Conservation (phyloP, 2,888 invertebrate genomes). For the Galeruca laticollis region DNA sequence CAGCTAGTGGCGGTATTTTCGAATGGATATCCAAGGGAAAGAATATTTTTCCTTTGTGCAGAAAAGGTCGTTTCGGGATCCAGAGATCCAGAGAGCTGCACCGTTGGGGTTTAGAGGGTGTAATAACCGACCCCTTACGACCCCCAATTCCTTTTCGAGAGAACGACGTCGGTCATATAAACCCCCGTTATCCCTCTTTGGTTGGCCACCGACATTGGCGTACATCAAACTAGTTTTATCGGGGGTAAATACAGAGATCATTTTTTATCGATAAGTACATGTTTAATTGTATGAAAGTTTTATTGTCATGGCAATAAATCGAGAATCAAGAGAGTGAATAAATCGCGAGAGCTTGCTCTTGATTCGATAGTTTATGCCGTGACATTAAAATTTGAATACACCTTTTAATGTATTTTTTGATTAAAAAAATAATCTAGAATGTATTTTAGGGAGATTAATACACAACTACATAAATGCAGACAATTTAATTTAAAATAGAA, state of each 20-base stretch:
- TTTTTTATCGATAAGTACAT: too few relatives aligned
- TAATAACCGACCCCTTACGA: slow-evolving; percentile 11
- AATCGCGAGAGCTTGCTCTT: too few relatives aligned
- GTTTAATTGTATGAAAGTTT: too few relatives aligned
- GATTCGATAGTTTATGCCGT: too few relatives aligned
- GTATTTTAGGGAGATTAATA: too few relatives aligned
- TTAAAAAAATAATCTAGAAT: too few relatives aligned
- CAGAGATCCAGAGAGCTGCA: slow-evolving; percentile 36
- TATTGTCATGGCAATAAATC: too few relatives aligned
- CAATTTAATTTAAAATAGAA: too few relatives aligned
- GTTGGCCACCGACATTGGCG: slow-evolving; percentile 10
- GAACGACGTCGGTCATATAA: slow-evolving; percentile 31
- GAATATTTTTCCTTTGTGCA: slow-evolving; percentile 58
- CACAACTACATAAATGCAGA: too few relatives aligned
- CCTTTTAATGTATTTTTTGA: too few relatives aligned
- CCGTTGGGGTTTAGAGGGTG: slow-evolving; percentile 36
- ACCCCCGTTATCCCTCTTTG: slow-evolving; percentile 17
- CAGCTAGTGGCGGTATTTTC: slow-evolving; percentile 38
- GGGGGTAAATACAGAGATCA: not conserved
- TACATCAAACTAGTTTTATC: not conserved
- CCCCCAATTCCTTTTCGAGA: slow-evolving; percentile 23
- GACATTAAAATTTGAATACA: too few relatives aligned
- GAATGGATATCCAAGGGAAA: slow-evolving; percentile 40
- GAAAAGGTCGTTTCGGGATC: slow-evolving; percentile 52
- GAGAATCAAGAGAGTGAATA: too few relatives aligned